phyloP scores from a whole-genome alignment of 2,888 invertebrate species.

The Orgyia antiqua region DNA sequence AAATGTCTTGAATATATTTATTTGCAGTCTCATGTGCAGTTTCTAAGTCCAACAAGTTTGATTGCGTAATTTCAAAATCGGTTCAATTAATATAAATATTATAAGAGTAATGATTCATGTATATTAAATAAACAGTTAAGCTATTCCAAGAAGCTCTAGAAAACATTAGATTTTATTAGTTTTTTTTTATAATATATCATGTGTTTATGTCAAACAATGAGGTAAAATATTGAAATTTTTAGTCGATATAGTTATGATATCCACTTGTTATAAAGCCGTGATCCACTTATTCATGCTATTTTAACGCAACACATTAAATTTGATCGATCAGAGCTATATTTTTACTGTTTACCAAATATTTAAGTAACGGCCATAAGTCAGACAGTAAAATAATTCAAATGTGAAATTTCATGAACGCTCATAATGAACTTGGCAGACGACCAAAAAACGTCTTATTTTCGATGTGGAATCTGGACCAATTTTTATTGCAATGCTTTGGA shows the following conservation, averaged over 20 bases:
- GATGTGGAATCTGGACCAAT: slow-evolving; percentile 77
- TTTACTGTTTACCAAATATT: slow-evolving; percentile 78
- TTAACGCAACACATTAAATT: slow-evolving; percentile 67
- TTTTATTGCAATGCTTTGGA: slow-evolving; percentile 74
- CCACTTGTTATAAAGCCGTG: slow-evolving; percentile 46
- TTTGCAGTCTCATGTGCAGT: too few species aligned
- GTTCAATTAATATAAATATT: background rate
- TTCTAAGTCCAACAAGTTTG: too few species aligned
- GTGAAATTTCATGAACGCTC: slow-evolving; percentile 79
- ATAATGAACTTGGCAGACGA: slow-evolving; percentile 77
- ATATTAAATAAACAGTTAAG: slow-evolving; percentile 7
- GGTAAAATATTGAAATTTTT: slow-evolving; percentile 35
- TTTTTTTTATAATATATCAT: slow-evolving; percentile 34
- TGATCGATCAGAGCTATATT: slow-evolving; percentile 76
- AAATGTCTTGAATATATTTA: too few species aligned
- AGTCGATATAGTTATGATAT: too few species aligned
- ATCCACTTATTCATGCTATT: slow-evolving; percentile 69
- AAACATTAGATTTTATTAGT: slow-evolving; percentile 22
- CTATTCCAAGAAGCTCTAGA: slow-evolving; percentile 10
- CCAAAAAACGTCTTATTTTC: slow-evolving; percentile 79
- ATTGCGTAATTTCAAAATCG: too few species aligned
- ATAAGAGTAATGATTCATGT: background rate
- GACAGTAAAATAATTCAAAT: slow-evolving; percentile 79
- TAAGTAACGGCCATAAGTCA: slow-evolving; percentile 78
- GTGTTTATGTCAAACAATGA: slow-evolving; percentile 36